Evolutionary conservation across 2,797 vertebrate species (phyloP), one percentile per base, ranked within the genome.

Genomic region (Nannoperca australis): DNA sequence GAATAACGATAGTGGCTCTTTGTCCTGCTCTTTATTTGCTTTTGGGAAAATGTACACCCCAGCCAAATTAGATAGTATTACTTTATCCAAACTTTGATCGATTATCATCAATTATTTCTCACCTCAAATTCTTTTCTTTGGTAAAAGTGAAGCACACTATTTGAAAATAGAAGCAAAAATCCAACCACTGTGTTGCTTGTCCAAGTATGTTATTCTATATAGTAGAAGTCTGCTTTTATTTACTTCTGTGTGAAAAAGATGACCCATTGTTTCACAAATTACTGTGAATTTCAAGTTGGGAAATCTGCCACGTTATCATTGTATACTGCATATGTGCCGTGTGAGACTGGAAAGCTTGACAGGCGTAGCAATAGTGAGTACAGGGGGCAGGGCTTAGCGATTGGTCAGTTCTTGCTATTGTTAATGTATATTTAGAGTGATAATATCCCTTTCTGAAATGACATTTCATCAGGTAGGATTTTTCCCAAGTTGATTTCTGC

Each of bases 361-460:
- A 17, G 15, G 18, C 12, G 15, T 24, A 62, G 50, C 15, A 42
- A 45, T 40, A 53, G 4, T 18, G 44, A 30, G 42, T 44, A 14
- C 0, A 12, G 9, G 15, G 22, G 36, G 27, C 61, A 10, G 53
- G 54, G 30, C 24, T 76, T 60, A 54, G 55, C 22, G 7, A 67
- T 66, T 42, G 17, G 63, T 67, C 30, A 40, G 15, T 50, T 36
- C 1, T 10, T 38, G 10, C 36, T 38, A 9, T 38, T 38, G 10
- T 10, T 38, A 38, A 9, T 38, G 10, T 38, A 38, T 38, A 38
- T 58, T 65, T 54, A 13, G 34, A 54, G 20, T 15, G 22, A 58
- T 34, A 60, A 68, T 55, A 49, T 36, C 22, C 27, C 8, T 67
- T 63, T 47, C 15, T 49, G 18, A 76, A 66, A 73, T 49, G 24